phyloP scores from a whole-genome alignment of 2,797 vertebrate genomes.

The Pygocentrus nattereri region DNA sequence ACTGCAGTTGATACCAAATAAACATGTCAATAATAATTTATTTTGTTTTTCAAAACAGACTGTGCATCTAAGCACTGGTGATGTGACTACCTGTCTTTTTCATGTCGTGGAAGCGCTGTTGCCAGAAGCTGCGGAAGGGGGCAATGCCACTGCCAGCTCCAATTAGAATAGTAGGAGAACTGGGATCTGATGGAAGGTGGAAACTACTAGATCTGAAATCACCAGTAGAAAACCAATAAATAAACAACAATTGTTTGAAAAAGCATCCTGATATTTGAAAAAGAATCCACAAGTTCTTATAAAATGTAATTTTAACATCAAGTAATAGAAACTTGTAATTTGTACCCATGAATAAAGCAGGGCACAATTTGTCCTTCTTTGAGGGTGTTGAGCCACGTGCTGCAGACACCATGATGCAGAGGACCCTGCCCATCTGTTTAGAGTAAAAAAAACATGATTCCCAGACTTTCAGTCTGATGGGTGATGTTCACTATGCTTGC shows the following conservation, averaged over 20 bases:
- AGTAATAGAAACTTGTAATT: background rate
- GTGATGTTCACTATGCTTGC: background rate
- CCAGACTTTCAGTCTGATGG: too few relatives aligned
- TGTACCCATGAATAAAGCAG: conserved; percentile 83
- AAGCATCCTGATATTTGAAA: background rate
- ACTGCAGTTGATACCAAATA: too few relatives aligned
- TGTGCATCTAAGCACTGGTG: background rate
- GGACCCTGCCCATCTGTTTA: conserved; percentile 79
- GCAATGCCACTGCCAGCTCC: conserved; percentile 84
- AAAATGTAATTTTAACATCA: background rate
- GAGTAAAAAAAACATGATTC: background rate
- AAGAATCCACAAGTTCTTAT: background rate
- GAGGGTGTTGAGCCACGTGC: conserved; percentile 81
- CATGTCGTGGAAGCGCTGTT: conserved; percentile 78
- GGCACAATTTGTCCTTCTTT: conserved; percentile 73
- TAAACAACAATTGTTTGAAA: background rate
- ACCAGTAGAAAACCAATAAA: background rate
- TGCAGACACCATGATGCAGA: conserved; percentile 85
- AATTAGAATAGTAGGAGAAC: conserved; percentile 79
- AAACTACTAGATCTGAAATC: conserved; percentile 76
- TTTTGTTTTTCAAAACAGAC: too few relatives aligned
- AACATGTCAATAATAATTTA: too few relatives aligned
- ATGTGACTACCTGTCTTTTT: conserved; percentile 57
- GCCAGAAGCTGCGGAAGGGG: conserved; percentile 88
- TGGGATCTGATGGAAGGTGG: conserved; percentile 79